phyloP scores from a whole-genome alignment of 2,113 vertebrate species.

The Aythya baeri region DNA sequence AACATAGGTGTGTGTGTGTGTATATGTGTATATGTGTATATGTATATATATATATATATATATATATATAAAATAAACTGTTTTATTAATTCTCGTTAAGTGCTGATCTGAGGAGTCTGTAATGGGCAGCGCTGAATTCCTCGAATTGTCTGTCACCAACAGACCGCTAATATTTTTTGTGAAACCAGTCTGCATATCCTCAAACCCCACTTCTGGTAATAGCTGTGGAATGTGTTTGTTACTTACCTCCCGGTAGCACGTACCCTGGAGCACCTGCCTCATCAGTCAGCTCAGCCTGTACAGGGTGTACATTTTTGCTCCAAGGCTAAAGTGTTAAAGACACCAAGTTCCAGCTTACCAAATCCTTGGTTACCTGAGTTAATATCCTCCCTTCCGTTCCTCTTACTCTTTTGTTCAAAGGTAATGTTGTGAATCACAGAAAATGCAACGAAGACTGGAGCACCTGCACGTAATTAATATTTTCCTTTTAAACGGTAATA shows the following conservation, averaged over 20 bases:
- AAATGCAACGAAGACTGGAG: background rate
- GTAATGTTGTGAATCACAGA: background rate
- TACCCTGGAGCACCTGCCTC: background rate
- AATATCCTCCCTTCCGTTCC: background rate
- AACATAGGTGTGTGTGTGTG: slow-evolving; percentile 52
- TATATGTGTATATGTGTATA: no score
- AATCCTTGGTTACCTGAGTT: background rate
- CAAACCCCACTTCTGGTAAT: background rate
- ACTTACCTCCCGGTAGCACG: background rate
- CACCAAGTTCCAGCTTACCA: background rate
- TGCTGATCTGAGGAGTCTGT: slow-evolving; percentile 67
- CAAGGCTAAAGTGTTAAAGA: background rate
- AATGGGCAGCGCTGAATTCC: slow-evolving; percentile 34
- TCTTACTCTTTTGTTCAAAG: background rate
- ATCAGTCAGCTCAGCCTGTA: background rate
- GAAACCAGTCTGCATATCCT: background rate
- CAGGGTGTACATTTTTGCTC: background rate
- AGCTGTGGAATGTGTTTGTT: background rate
- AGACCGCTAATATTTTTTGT: slow-evolving; percentile 7
- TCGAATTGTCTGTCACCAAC: background rate
- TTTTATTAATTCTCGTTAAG: slow-evolving; percentile 87
- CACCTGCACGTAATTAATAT: no score
- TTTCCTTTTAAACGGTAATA: no score
- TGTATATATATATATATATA: slow-evolving; percentile 33
- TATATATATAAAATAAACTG: slow-evolving; percentile 86